These are phyloP conservation scores for Drosophila varians DNA, from an alignment of 1,140 invertebrate genomes.

Conservation along the genomic window DNA sequence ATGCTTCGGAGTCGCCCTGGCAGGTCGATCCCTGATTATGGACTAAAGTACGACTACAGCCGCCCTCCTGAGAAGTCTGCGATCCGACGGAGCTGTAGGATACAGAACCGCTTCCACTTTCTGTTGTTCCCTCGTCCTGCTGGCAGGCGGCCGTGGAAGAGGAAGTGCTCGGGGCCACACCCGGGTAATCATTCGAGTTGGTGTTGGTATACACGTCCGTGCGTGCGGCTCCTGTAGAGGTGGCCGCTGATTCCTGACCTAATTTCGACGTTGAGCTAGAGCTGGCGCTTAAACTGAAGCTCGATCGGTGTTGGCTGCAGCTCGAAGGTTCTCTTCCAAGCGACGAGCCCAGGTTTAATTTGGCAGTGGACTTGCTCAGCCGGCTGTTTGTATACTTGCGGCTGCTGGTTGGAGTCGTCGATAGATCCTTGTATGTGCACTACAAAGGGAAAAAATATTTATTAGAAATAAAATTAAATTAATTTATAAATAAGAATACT, in stretches of 20 bases:
- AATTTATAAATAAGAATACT: neutral
- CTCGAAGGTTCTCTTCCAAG: slow-evolving; percentile 37
- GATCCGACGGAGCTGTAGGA: slow-evolving; percentile 62
- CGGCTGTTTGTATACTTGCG: slow-evolving; percentile 72
- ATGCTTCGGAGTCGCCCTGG: slow-evolving; percentile 66
- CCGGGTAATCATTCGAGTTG: slow-evolving; percentile 71
- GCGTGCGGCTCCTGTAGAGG: slow-evolving; percentile 25
- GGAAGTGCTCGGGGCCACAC: slow-evolving; percentile 14
- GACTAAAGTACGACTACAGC: slow-evolving; percentile 71
- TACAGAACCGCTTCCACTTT: slow-evolving; percentile 28
- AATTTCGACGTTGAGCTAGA: slow-evolving; percentile 11
- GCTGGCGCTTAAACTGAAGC: slow-evolving; percentile 3
- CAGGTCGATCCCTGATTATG: slow-evolving; percentile 14
- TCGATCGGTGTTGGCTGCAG: slow-evolving; percentile 34
- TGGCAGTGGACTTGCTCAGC: slow-evolving; percentile 83
- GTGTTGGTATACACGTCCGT: slow-evolving; percentile 75
- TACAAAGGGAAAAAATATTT: neutral
- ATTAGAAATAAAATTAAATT: neutral
- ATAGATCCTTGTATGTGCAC: slow-evolving; percentile 78
- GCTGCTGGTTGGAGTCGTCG: slow-evolving; percentile 79
- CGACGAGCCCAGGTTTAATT: slow-evolving; percentile 72
- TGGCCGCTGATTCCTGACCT: slow-evolving; percentile 1
- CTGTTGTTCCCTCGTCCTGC: slow-evolving; percentile 17
- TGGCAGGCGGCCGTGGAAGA: slow-evolving; percentile 15
- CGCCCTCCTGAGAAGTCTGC: slow-evolving; percentile 63